A percentile compares a stretch with the other conserved stretches of the same genome.
These are phyloP conservation scores for Sipunculus nudus DNA, from an alignment of 2,888 invertebrate species.

Conservation along the genomic window DNA sequence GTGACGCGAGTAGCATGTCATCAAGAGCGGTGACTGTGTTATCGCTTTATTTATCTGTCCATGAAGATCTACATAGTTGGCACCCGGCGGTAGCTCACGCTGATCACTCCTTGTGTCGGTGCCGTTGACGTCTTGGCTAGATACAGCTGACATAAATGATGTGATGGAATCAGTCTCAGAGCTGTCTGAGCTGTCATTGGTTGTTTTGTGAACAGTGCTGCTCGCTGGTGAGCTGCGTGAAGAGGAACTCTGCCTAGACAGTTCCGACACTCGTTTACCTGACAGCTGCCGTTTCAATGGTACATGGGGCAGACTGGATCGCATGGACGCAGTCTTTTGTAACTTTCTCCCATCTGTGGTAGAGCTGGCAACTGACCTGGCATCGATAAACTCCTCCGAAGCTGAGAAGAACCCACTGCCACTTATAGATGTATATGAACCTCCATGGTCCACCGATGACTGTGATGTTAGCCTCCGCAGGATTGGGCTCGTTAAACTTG, in stretches of 20 bases:
- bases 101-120: not conserved
- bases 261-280: too few species aligned
- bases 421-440: conserved; percentile 26
- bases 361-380: too few species aligned
- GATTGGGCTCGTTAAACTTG: conserved; percentile 37
- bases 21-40: conserved; percentile 89
- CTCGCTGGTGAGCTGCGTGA: too few species aligned
- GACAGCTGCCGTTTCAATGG: too few species aligned
- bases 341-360: not conserved
- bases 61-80: conserved; percentile 80
- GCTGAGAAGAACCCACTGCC: conserved; percentile 87
- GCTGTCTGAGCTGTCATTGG: not conserved
- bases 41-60: conserved; percentile 93
- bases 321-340: not conserved
- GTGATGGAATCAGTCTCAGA: conserved; percentile 50
- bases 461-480: conserved; percentile 35
- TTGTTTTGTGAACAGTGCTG: too few species aligned
- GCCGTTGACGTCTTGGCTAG: conserved; percentile 62
- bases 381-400: conserved; percentile 76
- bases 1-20: conserved; percentile 94
- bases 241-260: too few species aligned
- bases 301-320: too few species aligned
- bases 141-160: conserved; percentile 82
- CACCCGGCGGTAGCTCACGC: too few species aligned
- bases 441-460: conserved; percentile 27